Percentiles rank a stretch among this genome's conserved stretches.
Evolutionary conservation across 2,113 vertebrate species (phyloP).

Genomic region (Epinephelus fuscoguttatus): DNA sequence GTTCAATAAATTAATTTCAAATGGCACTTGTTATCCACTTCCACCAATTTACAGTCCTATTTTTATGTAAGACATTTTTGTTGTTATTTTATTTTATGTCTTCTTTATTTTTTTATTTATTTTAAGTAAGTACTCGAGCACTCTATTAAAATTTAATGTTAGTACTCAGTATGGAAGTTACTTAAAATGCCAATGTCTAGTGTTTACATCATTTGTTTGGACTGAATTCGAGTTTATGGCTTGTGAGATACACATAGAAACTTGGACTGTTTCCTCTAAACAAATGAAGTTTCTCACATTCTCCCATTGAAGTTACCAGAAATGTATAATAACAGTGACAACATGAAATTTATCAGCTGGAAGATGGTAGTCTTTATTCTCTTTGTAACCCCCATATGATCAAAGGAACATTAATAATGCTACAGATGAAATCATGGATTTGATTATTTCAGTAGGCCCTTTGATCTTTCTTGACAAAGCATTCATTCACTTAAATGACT

Average conservation of each 20-base stretch:
- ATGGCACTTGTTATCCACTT: too few species aligned
- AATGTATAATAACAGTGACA: too few species aligned
- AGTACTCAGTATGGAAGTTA: too few species aligned
- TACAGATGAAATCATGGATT: background rate
- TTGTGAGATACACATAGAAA: background rate
- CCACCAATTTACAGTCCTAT: too few species aligned
- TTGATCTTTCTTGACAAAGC: background rate
- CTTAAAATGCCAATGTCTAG: too few species aligned
- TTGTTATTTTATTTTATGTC: too few species aligned
- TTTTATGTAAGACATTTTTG: too few species aligned
- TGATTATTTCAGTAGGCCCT: background rate
- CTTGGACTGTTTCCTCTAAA: background rate
- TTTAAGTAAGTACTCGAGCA: too few species aligned
- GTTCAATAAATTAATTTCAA: too few species aligned
- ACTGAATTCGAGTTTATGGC: background rate
- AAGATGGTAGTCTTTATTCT: background rate
- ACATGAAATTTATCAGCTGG: background rate
- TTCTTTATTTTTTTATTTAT: too few species aligned
- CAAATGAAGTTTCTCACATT: background rate
- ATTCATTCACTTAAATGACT: background rate
- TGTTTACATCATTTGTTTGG: background rate
- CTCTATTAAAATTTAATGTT: too few species aligned
- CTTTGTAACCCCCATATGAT: background rate
- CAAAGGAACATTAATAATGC: background rate
- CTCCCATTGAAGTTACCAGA: background rate